These are phyloP conservation scores for Gryon sp. DNA, from an alignment of 1,140 invertebrate genomes.

Conservation along the genomic window DNA sequence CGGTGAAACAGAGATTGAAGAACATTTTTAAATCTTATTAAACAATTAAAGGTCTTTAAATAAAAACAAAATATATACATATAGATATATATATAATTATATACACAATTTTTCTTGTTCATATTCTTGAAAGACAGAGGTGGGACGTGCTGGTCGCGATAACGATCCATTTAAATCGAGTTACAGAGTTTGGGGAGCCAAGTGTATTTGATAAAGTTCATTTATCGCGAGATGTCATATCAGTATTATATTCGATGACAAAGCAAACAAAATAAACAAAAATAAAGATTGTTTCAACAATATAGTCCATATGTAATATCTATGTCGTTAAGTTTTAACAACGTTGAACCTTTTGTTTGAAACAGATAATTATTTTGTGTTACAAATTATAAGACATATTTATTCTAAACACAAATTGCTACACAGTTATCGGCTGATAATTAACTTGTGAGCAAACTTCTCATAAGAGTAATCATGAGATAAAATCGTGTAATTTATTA, in stretches of 20 bases:
- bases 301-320: not conserved
- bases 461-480: no score
- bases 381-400: not conserved
- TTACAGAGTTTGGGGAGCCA: conserved; percentile 1
- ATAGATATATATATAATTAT: conserved; percentile 44
- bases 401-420: no score
- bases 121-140: conserved; percentile 37
- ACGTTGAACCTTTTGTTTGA: not conserved
- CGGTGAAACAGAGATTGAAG: conserved; percentile 3
- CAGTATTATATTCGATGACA: conserved; percentile 22
- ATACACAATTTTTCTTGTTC: conserved; percentile 55
- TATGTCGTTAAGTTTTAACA: not conserved
- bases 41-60: conserved; percentile 48
- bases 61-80: conserved; percentile 54
- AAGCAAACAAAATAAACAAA: not conserved
- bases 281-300: not conserved
- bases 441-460: no score
- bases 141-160: conserved; percentile 55
- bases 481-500: no score
- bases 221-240: conserved; percentile 27
- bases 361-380: not conserved
- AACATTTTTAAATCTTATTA: conserved; percentile 55
- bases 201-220: conserved; percentile 21
- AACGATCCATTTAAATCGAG: conserved; percentile 14
- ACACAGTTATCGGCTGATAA: no score